Base-by-base conservation (phyloP, 1,140 invertebrate genomes). In the Melanaphis sacchari region DNA sequence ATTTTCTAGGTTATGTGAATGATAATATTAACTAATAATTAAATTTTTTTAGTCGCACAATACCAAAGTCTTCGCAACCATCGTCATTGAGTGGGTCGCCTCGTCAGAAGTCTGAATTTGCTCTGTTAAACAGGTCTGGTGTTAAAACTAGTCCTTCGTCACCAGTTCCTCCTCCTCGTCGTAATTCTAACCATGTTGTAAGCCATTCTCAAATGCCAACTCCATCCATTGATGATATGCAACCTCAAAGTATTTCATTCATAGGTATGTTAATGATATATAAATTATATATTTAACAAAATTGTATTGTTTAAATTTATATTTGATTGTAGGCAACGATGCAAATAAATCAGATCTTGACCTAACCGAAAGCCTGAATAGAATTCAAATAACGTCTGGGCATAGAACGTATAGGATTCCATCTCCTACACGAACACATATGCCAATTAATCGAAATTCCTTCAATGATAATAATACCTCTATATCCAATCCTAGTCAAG, bases 211-310 rank as follows among this genome's bases (percentile, higher is more conserved):
- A 94, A 84, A 40, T 94, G n/a, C 94, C 94, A n/a, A 94, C 94
- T 36, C 94, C 97, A 94, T 95, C 97, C 94, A 96, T 96, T 84
- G 97, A 98, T 95, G 97, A 98, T 94, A 98, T 98, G 97, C 98
- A 98, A 94, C 98, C 98, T 21, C 98, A 98, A 95, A 98, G 97
- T 96, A 98, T 98, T 94, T 98, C 98, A 52, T 99, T 98, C 95
- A 98, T 98, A 94, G 98, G 98, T 95, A 97, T 46, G 90, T 91
- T 41, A 31, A 9, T 91, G 31, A 18, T 46, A 40, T 93, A 31
- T 49, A 46, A 66, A 66, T 76, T 15, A 76, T 18, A 15, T 91
- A 91, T 84, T 15, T 21, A 49, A 91, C 31, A 81, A 81, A 66
- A 66, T 4, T n/a, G n/a, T 76, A n/a, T 59, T 43, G 6, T 91